Percentiles rank a stretch among this genome's conserved stretches.
Evolutionary conservation across 2,888 invertebrate species (phyloP).

Genomic region (Phania funesta): DNA sequence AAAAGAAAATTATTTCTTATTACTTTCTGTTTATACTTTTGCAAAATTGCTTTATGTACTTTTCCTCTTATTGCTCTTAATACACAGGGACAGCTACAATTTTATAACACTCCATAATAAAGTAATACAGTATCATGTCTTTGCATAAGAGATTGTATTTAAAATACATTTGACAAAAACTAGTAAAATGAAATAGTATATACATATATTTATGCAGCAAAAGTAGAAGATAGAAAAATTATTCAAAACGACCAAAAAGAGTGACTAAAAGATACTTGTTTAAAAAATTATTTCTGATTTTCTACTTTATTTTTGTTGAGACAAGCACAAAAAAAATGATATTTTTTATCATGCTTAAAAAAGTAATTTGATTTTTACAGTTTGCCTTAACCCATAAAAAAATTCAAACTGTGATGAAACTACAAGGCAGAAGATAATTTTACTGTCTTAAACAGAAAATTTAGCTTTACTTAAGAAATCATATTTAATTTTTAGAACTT

Average conservation of each 20-base stretch:
- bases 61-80: conserved; percentile 22
- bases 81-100: neutral
- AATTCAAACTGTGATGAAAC: no score
- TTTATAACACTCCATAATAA: conserved; percentile 25
- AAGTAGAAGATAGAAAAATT: neutral
- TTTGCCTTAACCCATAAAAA: no score
- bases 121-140: conserved; percentile 54
- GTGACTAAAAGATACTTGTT: no score
- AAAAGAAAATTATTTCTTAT: conserved; percentile 35
- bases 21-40: conserved; percentile 34
- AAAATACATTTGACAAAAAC: conserved; percentile 17
- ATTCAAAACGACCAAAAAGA: neutral
- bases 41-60: conserved; percentile 6
- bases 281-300: neutral
- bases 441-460: no score
- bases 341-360: no score
- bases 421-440: no score
- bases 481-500: no score
- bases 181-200: neutral
- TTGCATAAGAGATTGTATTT: conserved; percentile 56
- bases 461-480: no score
- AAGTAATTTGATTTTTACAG: no score
- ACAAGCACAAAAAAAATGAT: no score
- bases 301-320: no score
- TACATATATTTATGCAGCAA: neutral